Evolutionary conservation across 1,140 invertebrate genomes (phyloP).

Genomic region (Leptonema lineaticorne): DNA sequence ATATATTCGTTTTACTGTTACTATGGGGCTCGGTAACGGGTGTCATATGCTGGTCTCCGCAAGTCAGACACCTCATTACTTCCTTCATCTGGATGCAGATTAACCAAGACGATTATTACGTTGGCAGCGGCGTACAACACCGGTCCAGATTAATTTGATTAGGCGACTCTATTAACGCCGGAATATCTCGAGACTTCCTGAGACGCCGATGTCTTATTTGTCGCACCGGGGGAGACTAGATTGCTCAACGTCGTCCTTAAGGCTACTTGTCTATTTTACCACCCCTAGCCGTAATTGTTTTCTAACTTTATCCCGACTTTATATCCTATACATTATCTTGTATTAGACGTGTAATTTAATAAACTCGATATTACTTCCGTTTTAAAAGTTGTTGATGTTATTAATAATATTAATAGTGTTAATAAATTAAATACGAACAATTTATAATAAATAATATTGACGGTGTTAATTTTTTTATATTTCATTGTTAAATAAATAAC

Average conservation of each 20-base stretch:
- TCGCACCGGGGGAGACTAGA: slow-evolving; percentile 14
- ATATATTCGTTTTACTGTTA: not conserved
- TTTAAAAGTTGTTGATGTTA: too few relatives aligned
- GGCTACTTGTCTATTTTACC: not conserved
- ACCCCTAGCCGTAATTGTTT: too few relatives aligned
- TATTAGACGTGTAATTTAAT: too few relatives aligned
- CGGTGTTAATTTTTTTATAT: too few relatives aligned
- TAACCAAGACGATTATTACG: slow-evolving; percentile 29
- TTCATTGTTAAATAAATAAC: too few relatives aligned
- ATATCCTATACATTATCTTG: too few relatives aligned
- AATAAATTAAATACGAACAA: too few relatives aligned
- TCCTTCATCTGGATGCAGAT: slow-evolving; percentile 30
- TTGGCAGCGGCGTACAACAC: slow-evolving; percentile 18
- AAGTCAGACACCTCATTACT: slow-evolving; percentile 22
- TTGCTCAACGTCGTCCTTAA: slow-evolving; percentile 2
- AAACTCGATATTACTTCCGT: too few relatives aligned
- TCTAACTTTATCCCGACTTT: too few relatives aligned
- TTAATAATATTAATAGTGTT: too few relatives aligned
- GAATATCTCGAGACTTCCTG: not conserved
- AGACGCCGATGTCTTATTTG: slow-evolving; percentile 17
- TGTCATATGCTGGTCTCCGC: not conserved
- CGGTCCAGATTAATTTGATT: slow-evolving; percentile 40
- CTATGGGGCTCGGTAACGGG: not conserved
- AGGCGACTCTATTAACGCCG: slow-evolving; percentile 38
- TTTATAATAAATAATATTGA: too few relatives aligned